Percentiles rank a stretch among this genome's conserved stretches.
These are phyloP conservation scores for Meandrusa payeni DNA, from an alignment of 2,888 invertebrate genomes.

Conservation along the genomic window DNA sequence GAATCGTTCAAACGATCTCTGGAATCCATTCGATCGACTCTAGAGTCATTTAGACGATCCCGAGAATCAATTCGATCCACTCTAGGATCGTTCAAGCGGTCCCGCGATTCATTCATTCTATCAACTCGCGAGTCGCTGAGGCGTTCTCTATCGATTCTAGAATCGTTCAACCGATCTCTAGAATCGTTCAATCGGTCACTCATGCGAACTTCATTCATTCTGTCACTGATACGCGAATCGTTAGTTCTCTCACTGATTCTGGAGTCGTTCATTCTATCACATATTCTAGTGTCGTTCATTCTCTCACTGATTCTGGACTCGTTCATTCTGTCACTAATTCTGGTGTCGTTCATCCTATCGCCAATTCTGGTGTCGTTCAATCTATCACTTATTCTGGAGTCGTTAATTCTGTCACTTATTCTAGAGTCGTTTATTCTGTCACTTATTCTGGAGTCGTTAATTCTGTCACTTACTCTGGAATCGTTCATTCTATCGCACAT, in stretches of 20 bases:
- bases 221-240: constrained; percentile 26
- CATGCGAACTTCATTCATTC: constrained; percentile 24
- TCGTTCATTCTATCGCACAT: constrained; percentile 41
- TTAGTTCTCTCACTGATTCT: constrained; percentile 35
- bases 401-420: constrained; percentile 43
- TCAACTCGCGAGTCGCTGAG: constrained; percentile 28
- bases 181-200: constrained; percentile 33
- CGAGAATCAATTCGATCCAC: constrained; percentile 29
- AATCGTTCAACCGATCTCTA: constrained; percentile 38
- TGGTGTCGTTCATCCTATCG: constrained; percentile 35
- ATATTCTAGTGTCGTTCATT: constrained; percentile 34
- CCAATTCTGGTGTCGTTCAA: constrained; percentile 37
- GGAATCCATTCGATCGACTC: constrained; percentile 30
- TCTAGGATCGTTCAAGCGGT: constrained; percentile 32
- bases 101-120: constrained; percentile 28
- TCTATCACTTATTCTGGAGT: constrained; percentile 31
- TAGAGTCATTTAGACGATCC: constrained; percentile 30
- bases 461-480: constrained; percentile 35
- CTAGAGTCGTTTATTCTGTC: constrained; percentile 52
- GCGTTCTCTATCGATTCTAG: constrained; percentile 29
- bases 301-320: constrained; percentile 47
- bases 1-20: constrained; percentile 30
- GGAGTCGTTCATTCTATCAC: constrained; percentile 37
- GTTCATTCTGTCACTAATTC: constrained; percentile 51
- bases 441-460: constrained; percentile 40